These are phyloP conservation scores for Alligator sinensis DNA, from an alignment of 2,113 vertebrate genomes.

Conservation along the genomic window DNA sequence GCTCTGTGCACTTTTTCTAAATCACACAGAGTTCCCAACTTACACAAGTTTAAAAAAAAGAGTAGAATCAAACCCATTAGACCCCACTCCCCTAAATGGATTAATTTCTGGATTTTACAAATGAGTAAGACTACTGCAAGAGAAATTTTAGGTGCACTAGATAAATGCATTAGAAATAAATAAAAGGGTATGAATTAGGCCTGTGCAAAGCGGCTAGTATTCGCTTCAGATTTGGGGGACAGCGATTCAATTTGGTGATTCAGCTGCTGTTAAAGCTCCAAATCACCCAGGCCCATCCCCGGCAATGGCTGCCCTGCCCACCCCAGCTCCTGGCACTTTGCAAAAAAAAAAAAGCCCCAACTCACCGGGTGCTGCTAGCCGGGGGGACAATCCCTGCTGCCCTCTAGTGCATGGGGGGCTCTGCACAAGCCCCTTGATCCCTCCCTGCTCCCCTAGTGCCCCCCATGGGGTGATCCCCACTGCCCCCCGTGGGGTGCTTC, in stretches of 20 bases:
- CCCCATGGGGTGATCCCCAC: too few species aligned
- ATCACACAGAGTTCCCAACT: neutral
- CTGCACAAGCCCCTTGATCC: too few species aligned
- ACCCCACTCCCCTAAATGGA: neutral
- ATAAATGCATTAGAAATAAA: neutral
- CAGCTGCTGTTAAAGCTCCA: fast-evolving
- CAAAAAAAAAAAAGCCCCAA: too few species aligned
- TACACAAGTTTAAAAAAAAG: neutral
- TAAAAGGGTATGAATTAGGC: fast-evolving
- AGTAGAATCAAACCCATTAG: neutral
- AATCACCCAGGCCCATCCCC: too few species aligned
- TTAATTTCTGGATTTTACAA: neutral
- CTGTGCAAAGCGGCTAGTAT: too few species aligned
- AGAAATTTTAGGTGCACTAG: neutral
- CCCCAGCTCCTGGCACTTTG: too few species aligned
- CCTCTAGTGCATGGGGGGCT: too few species aligned
- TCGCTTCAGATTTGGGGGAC: neutral
- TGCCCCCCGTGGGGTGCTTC: too few species aligned
- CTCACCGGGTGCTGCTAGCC: too few species aligned
- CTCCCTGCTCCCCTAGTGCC: too few species aligned
- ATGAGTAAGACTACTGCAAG: neutral
- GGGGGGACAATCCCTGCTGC: too few species aligned
- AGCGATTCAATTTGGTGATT: neutral
- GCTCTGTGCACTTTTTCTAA: neutral
- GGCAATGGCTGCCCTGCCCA: too few species aligned